Percentiles rank a stretch among this genome's conserved stretches.
phyloP scores from a whole-genome alignment of 2,797 vertebrate genomes.

The Chelon labrosus region DNA sequence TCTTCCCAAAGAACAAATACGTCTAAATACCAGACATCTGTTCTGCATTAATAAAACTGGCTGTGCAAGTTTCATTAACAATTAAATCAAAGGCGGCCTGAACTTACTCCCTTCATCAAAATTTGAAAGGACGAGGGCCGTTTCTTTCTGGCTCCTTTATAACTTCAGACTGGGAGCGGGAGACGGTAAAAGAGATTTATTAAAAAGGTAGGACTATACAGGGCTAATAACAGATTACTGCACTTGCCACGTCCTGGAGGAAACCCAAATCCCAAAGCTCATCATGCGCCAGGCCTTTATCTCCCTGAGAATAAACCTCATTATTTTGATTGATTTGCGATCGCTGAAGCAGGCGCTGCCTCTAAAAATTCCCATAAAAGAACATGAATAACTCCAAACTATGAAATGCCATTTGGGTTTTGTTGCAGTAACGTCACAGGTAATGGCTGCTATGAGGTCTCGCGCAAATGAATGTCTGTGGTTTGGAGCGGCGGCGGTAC shows the following conservation, averaged over 20 bases:
- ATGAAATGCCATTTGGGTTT: constrained; percentile 44
- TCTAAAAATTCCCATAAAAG: constrained; percentile 38
- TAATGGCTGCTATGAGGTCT: constrained; percentile 38
- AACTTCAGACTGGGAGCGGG: constrained; percentile 25
- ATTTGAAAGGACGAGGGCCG: constrained; percentile 33
- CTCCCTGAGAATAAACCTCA: constrained; percentile 43
- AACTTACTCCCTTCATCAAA: constrained; percentile 22
- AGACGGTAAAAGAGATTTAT: constrained; percentile 62
- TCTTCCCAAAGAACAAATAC: constrained; percentile 38
- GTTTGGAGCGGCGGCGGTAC: constrained; percentile 33
- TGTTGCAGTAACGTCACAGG: constrained; percentile 40
- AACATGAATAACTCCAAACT: constrained; percentile 30
- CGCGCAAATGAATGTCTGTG: constrained; percentile 40
- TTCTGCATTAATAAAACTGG: constrained; percentile 51
- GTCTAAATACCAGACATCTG: constrained; percentile 56
- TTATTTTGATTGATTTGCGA: constrained; percentile 66
- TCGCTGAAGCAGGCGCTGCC: constrained; percentile 25
- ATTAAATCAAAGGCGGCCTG: constrained; percentile 45
- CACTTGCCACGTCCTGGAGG: constrained; percentile 46
- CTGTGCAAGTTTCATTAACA: constrained; percentile 35
- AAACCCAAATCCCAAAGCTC: constrained; percentile 43
- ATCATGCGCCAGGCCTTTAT: constrained; percentile 55
- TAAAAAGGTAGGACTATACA: constrained; percentile 17
- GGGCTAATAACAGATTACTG: constrained; percentile 43
- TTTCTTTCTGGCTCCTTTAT: constrained; percentile 44